Evolutionary conservation across 2,888 invertebrate genomes (phyloP).

Genomic region (Drosophila emarginata): DNA sequence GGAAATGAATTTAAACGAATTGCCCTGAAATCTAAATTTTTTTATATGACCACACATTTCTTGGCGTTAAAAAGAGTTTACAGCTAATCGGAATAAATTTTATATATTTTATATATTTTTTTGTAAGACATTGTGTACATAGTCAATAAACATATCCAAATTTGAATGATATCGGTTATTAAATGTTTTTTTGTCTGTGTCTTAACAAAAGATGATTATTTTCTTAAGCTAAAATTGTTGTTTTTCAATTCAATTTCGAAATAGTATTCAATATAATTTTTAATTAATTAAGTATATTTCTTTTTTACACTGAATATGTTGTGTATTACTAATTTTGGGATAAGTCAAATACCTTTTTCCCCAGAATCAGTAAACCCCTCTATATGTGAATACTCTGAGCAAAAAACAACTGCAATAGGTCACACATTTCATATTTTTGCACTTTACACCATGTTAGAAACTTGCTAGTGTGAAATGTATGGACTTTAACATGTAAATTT

Average conservation of each 20-base stretch:
- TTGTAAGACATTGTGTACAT: too few species aligned
- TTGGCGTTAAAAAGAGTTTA: background rate
- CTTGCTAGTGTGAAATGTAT: conserved; percentile 9
- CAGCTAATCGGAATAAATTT: too few species aligned
- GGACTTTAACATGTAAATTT: conserved; percentile 34
- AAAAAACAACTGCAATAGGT: conserved; percentile 17
- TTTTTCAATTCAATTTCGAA: background rate
- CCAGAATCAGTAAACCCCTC: too few species aligned
- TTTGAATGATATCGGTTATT: background rate
- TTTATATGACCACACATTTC: background rate
- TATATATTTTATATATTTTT: background rate
- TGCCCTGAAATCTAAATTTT: background rate
- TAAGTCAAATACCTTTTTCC: background rate
- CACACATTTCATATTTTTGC: conserved; percentile 29
- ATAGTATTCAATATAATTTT: background rate
- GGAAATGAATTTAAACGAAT: conserved; percentile 5
- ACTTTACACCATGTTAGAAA: conserved; percentile 23
- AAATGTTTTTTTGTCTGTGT: too few species aligned
- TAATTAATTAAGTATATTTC: background rate
- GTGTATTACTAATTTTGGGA: background rate
- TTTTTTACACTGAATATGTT: too few species aligned
- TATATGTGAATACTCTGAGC: background rate
- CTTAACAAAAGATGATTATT: too few species aligned
- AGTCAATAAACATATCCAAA: background rate
- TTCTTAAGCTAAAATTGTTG: too few species aligned